These are phyloP conservation scores for Muscicapa comitata DNA, from an alignment of 2,797 vertebrate species.

Conservation along the genomic window DNA sequence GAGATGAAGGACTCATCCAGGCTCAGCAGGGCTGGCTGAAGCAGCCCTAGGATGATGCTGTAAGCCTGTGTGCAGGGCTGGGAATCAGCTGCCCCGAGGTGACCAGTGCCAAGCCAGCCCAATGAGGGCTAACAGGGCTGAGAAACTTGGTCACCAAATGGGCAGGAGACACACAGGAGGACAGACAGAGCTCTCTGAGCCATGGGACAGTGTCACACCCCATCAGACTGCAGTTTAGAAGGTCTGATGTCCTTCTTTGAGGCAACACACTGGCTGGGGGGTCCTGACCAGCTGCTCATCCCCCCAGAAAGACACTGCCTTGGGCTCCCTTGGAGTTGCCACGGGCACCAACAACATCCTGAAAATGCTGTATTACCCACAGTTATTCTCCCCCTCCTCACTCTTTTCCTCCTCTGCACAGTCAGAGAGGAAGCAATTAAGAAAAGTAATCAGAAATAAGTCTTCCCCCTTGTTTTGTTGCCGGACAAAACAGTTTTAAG, in stretches of 20 bases:
- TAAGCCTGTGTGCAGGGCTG: fast-evolving
- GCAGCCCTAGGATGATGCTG: background rate
- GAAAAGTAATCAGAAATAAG: background rate
- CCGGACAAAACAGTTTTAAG: constrained; percentile 7
- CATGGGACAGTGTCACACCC: background rate
- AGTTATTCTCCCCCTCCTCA: background rate
- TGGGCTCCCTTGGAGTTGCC: background rate
- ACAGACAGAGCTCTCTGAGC: background rate
- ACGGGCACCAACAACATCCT: background rate
- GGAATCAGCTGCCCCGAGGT: background rate
- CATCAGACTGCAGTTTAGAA: background rate
- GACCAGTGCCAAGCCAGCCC: background rate
- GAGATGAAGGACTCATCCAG: background rate
- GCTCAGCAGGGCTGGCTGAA: fast-evolving
- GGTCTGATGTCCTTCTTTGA: background rate
- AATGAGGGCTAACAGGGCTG: fast-evolving
- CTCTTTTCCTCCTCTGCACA: background rate
- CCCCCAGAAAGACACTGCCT: fast-evolving
- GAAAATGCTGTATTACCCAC: background rate
- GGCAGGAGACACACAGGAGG: fast-evolving
- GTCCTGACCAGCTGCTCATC: background rate
- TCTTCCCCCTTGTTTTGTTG: background rate
- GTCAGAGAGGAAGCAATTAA: constrained; percentile 2
- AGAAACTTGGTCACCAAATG: background rate
- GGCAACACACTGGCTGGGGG: fast-evolving